Conservation (phyloP, 2,113 vertebrate species). For the Mormyrus lacerda region DNA sequence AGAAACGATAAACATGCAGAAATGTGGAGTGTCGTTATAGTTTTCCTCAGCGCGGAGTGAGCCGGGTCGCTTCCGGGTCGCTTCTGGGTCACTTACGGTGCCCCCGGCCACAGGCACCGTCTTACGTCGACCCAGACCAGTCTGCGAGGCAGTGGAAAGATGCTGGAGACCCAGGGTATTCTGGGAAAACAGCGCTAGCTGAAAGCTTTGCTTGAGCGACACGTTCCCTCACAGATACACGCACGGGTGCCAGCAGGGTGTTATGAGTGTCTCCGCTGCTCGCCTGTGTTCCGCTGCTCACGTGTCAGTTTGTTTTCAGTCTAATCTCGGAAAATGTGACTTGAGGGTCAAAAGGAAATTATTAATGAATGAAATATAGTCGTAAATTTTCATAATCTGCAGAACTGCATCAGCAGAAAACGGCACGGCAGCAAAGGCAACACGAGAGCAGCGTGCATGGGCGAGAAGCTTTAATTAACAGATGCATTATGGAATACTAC, state of each 20-base stretch:
- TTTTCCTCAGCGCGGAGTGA: not conserved
- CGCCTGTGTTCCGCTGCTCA: not conserved
- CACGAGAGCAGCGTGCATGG: not conserved
- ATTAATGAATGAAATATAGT: not conserved
- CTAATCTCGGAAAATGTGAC: constrained; percentile 4
- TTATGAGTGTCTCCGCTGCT: not conserved
- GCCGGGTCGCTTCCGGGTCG: not conserved
- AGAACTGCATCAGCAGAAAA: not conserved
- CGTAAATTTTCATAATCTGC: not conserved
- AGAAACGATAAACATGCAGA: not conserved
- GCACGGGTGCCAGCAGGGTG: not conserved
- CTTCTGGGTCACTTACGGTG: not conserved
- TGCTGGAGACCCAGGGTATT: not conserved
- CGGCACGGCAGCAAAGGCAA: not conserved
- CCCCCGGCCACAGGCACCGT: not conserved
- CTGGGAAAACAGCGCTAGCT: not conserved
- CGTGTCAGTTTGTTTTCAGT: not conserved
- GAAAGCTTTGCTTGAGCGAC: not conserved
- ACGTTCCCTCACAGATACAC: not conserved
- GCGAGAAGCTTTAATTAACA: not conserved
- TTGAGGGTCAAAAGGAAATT: not conserved
- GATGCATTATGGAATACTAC: constrained; percentile 1
- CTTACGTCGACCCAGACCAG: not conserved
- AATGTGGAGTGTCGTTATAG: not conserved
- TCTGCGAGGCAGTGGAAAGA: not conserved